phyloP scores from a whole-genome alignment of 2,113 vertebrate species.

The Dipodomys spectabilis region DNA sequence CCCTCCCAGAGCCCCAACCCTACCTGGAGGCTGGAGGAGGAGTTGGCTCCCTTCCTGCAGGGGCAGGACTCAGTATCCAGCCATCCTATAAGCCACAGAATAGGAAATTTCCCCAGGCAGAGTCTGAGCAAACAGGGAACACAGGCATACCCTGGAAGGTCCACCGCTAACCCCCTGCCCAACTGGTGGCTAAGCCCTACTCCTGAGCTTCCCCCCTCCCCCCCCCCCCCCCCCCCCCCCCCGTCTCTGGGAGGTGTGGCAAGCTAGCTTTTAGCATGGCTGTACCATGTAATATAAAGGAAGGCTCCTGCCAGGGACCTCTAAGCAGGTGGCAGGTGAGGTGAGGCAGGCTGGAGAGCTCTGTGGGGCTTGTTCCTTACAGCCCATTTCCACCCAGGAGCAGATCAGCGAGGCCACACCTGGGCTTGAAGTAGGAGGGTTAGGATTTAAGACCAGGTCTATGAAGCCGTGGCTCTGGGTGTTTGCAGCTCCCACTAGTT shows the following conservation, averaged over 20 bases:
- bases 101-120: conserved; percentile 23
- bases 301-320: neutral
- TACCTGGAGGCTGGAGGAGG: neutral
- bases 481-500: neutral
- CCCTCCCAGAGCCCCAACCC: neutral
- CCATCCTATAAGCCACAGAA: neutral
- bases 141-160: neutral
- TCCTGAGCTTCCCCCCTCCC: neutral
- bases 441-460: neutral
- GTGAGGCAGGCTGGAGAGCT: neutral
- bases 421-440: neutral
- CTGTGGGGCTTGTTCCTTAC: neutral
- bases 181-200: neutral
- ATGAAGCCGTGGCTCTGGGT: fast-evolving
- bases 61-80: neutral
- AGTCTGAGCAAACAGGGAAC: neutral
- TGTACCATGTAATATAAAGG: fast-evolving
- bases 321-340: neutral
- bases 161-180: neutral
- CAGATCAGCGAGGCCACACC: neutral
- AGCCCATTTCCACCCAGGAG: neutral
- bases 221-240: too few species aligned
- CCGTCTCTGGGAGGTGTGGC: neutral
- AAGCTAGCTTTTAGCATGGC: neutral
- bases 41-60: neutral